A percentile compares a stretch with the other conserved stretches of the same genome.
phyloP scores from a whole-genome alignment of 2,888 invertebrate species.

The Xestobium rufovillosum region DNA sequence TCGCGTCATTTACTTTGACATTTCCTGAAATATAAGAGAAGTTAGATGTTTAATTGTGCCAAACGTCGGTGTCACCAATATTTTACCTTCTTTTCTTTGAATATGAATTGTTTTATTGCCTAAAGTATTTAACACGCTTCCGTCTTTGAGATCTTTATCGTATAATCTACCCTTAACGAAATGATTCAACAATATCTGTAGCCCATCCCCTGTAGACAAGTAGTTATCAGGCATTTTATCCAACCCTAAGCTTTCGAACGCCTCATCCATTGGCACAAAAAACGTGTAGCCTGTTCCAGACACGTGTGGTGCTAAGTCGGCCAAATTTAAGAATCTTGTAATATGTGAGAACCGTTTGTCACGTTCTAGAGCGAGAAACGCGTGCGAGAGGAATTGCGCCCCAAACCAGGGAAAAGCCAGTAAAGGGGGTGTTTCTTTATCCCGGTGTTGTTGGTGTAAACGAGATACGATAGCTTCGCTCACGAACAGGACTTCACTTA shows the following conservation, averaged over 20 bases:
- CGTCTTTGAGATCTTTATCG: constrained; percentile 51
- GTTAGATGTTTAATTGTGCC: background rate
- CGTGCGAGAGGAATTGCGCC: constrained; percentile 56
- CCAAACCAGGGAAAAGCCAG: constrained; percentile 59
- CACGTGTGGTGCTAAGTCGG: constrained; percentile 54
- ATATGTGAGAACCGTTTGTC: constrained; percentile 51
- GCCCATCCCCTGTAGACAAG: constrained; percentile 49
- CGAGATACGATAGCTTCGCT: constrained; percentile 54
- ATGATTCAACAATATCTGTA: constrained; percentile 53
- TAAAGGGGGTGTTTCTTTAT: constrained; percentile 58
- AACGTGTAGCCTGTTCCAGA: constrained; percentile 61
- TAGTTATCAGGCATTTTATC: constrained; percentile 51
- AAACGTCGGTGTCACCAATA: background rate
- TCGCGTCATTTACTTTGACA: constrained; percentile 49
- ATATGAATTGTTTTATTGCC: constrained; percentile 51
- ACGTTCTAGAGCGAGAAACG: constrained; percentile 52
- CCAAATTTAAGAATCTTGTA: constrained; percentile 54
- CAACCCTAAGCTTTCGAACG: constrained; percentile 55
- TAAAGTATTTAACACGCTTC: constrained; percentile 47
- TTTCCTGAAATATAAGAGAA: constrained; percentile 39
- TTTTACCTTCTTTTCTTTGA: constrained; percentile 41
- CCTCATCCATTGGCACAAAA: constrained; percentile 61
- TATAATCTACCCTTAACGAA: constrained; percentile 56
- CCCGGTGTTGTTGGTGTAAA: constrained; percentile 55
- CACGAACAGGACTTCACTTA: constrained; percentile 56